Conservation (phyloP, 2,113 vertebrate genomes). For the Amphiprion ocellaris region DNA sequence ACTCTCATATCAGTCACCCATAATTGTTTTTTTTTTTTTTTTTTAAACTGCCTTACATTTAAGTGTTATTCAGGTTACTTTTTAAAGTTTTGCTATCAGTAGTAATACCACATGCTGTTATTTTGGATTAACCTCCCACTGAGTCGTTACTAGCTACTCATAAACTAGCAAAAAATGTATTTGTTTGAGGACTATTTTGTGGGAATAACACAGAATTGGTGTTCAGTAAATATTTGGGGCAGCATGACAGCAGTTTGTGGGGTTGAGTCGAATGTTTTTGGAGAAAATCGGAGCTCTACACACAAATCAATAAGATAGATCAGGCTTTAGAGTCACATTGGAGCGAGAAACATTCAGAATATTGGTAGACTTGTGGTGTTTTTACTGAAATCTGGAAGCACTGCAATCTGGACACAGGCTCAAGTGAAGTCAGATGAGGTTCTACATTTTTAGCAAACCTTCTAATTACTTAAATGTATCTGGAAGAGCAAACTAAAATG, state of each 20-base stretch:
- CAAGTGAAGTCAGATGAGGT: too few species aligned
- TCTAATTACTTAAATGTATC: too few species aligned
- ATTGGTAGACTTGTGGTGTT: too few species aligned
- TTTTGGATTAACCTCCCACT: slow-evolving; percentile 3
- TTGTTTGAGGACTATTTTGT: slow-evolving; percentile 4
- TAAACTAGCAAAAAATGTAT: not conserved
- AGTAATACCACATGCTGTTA: not conserved
- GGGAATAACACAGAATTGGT: not conserved
- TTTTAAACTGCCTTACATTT: not conserved
- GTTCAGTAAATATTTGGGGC: not conserved
- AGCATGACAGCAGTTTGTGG: not conserved
- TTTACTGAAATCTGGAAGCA: too few species aligned
- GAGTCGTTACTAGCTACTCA: not conserved
- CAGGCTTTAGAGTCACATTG: too few species aligned
- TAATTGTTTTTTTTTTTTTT: not conserved
- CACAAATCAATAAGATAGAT: too few species aligned
- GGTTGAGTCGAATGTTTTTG: not conserved
- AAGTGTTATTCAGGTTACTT: not conserved
- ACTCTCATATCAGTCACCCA: not conserved
- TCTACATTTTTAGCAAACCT: too few species aligned
- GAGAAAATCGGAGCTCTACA: too few species aligned
- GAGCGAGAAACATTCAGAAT: too few species aligned
- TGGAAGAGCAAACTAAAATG: too few species aligned
- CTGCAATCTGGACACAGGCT: too few species aligned
- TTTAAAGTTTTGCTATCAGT: not conserved